These are phyloP conservation scores for Epinephelus lanceolatus DNA, from an alignment of 2,113 vertebrate species.

Conservation along the genomic window DNA sequence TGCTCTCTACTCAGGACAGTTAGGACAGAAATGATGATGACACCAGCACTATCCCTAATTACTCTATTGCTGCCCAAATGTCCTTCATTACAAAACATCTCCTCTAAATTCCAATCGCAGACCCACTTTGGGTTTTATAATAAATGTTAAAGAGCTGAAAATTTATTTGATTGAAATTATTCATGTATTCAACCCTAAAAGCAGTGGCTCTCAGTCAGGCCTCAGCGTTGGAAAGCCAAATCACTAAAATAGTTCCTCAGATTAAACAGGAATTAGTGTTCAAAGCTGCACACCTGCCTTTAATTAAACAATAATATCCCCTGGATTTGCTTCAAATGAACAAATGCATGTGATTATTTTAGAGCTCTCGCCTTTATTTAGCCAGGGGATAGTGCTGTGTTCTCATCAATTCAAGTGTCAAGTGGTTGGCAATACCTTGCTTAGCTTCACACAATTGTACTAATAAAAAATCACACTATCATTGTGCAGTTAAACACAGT, in stretches of 20 bases:
- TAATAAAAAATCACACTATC: background rate
- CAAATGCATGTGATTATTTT: slow-evolving; percentile 25
- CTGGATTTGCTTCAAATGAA: slow-evolving; percentile 40
- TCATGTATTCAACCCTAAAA: slow-evolving; percentile 13
- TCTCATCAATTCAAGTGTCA: background rate
- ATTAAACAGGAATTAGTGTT: slow-evolving; percentile 56
- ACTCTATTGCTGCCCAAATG: background rate
- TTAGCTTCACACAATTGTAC: background rate
- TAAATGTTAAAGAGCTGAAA: background rate
- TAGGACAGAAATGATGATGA: background rate
- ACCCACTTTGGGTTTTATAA: background rate
- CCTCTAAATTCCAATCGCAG: background rate
- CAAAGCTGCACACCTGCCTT: slow-evolving; percentile 42
- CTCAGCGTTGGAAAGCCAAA: slow-evolving; percentile 13
- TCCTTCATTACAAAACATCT: background rate
- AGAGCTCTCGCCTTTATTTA: slow-evolving; percentile 35
- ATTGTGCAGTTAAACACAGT: background rate
- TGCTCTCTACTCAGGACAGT: background rate
- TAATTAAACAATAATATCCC: slow-evolving; percentile 34
- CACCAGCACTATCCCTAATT: background rate
- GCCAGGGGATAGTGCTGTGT: background rate
- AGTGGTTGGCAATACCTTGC: background rate
- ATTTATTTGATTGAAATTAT: background rate
- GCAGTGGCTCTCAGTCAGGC: slow-evolving; percentile 1
- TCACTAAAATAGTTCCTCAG: slow-evolving; percentile 33